Base-by-base conservation (phyloP, 2,888 invertebrate species). In the Ligdia adustata region DNA sequence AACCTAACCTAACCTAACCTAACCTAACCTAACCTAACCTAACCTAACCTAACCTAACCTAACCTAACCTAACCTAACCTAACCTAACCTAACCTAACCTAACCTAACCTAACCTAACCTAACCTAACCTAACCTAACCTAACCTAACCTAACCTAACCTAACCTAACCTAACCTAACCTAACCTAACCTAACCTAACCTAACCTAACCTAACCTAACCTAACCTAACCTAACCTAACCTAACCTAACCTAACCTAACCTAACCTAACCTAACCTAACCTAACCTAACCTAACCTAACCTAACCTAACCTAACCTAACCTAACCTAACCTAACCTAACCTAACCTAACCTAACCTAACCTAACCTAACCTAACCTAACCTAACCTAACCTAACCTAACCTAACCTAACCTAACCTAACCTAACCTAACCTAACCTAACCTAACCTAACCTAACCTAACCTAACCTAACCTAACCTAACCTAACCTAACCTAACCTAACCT, bases 261-360 rank as follows among this genome's bases (percentile, higher is more conserved):
- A 4, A 18, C 9, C 20, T 11, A 18, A 42, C 33, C 42, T 37
- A 35, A 35, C 37, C 40, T 35, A 40, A 44, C 40, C 44, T 40
- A 37, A 50, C 35, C 40, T 41, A 40, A 50, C 37, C 40, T 33
- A 45, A 45, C 41, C 40, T 40, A 40, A 44, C 40, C 40, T 35
- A 35, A 50, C 40, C 40, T 35, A 34, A 33, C 9, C 20, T 11
- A 9, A 20, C 9, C 20, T 11, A 6, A 33, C 16, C 20, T 11
- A 27, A 9, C 9, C 15, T n/a, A 6, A 24, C 7, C 7, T 3
- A 15, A 16, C 2, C 9, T 7, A 26, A 13, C 4, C 24, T n/a
- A 6, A 24, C 4, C 24, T 5, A 16, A 9, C 6, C 32, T 2
- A 16, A 14, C 1, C 9, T 2, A n/a, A 9, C 3, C 16, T 4